Evolutionary conservation across 2,888 invertebrate species (phyloP).

Genomic region (Galeopsomyia nigrocyanea): DNA sequence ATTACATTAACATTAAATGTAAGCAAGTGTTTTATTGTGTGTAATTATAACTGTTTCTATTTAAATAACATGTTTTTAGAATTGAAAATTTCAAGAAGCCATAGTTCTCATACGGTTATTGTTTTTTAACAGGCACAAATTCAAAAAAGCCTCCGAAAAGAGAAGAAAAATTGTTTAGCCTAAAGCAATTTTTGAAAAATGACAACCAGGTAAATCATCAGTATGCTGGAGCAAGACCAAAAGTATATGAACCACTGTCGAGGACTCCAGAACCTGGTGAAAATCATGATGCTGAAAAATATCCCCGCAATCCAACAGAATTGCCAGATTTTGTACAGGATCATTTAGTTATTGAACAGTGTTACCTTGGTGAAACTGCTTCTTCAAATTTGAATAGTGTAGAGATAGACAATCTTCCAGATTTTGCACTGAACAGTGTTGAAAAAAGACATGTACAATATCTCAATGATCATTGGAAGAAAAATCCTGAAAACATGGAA

Average conservation of each 20-base stretch:
- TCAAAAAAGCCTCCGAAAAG: conserved; percentile 65
- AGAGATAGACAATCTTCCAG: conserved; percentile 75
- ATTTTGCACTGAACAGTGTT: conserved; percentile 74
- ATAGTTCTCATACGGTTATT: too few relatives aligned
- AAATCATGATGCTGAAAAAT: conserved; percentile 71
- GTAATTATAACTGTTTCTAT: neutral
- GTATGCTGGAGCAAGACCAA: conserved; percentile 83
- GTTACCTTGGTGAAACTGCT: conserved; percentile 71
- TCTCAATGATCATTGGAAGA: conserved; percentile 48
- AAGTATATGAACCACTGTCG: conserved; percentile 72
- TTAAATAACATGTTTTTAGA: neutral
- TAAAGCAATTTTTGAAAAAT: conserved; percentile 85
- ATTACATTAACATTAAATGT: neutral
- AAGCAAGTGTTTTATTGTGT: neutral
- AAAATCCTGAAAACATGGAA: conserved; percentile 41
- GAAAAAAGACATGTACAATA: conserved; percentile 54
- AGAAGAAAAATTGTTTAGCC: conserved; percentile 87
- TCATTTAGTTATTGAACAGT: conserved; percentile 86
- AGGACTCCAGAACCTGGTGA: conserved; percentile 70
- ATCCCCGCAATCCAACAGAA: conserved; percentile 74
- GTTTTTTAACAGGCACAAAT: conserved; percentile 28
- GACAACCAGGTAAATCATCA: conserved; percentile 76
- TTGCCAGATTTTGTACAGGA: conserved; percentile 92
- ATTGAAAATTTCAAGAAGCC: neutral
- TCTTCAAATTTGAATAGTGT: conserved; percentile 55